Base-by-base conservation (phyloP, 1,140 invertebrate species). In the Caerostris extrusa region DNA sequence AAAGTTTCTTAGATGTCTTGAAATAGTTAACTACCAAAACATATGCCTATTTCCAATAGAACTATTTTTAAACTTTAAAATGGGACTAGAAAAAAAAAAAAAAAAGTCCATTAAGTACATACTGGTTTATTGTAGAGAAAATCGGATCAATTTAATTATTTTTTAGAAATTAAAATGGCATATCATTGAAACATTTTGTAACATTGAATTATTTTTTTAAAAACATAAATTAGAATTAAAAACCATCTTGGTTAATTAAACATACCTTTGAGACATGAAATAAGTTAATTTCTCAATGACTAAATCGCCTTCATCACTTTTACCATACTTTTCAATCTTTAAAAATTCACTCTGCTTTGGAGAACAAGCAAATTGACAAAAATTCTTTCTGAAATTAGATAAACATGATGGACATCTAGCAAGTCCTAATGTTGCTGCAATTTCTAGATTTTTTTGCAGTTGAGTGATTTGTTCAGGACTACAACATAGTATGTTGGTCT, bases 291-390 rank as follows among this genome's bases (percentile, higher is more conserved):
- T 85, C 19, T 88, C 90, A 60, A 94, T 89, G 50, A 91, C 34
- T 0, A 87, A 56, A 58, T 86, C 87, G 17, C 57, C 64, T 55
- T 92, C 87, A 91, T 95, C 81, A 91, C 55, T 87, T 69, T 83
- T 58, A n/a, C 93, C 90, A 56, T 19, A 50, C 81, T 57, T 17
- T 7, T 61, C 92, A 7, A 95, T 86, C 61, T 93, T 92, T n/a
- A 95, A 58, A 93, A 95, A 95, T 57, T 95, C 19, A 61, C 55
- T 87, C 77, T 95, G 95, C n/a, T 64, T 67, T 4, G 95, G 94
- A 10, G 95, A 95, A 81, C 95, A 95, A 3, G 93, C 92, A 69
- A 94, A 94, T 19, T 95, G 82, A 71, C 95, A 95, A 64, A 95
- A 95, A 57, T 92, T 94, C 57, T 94, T 92, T 14, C 91, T 91